Evolutionary conservation across 2,888 invertebrate species (phyloP).

Genomic region (Ypsolopha sequella): DNA sequence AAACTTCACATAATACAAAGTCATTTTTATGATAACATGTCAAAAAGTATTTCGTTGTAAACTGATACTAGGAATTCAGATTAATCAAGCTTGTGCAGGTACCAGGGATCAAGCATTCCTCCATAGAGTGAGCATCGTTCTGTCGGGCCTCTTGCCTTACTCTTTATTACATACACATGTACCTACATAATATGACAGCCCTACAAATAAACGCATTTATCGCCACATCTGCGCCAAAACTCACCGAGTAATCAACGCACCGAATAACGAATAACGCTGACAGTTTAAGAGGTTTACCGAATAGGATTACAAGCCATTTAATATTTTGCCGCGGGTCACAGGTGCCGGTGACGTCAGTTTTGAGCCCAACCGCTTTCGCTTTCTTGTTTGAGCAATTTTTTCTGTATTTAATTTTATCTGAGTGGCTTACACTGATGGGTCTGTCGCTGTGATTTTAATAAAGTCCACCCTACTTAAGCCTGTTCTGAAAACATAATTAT

Average conservation of each 20-base stretch:
- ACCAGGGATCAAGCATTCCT: no score
- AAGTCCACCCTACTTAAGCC: neutral
- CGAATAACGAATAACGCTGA: slow-evolving; percentile 26
- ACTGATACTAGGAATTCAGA: no score
- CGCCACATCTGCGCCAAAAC: no score
- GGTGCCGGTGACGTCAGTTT: slow-evolving; percentile 19
- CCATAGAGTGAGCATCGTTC: no score
- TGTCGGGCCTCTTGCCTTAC: no score
- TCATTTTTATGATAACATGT: no score
- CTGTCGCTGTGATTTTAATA: slow-evolving; percentile 14
- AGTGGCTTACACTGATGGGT: slow-evolving; percentile 25
- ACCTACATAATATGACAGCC: no score
- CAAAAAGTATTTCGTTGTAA: no score
- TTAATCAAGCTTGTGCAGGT: no score
- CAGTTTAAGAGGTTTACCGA: slow-evolving; percentile 40
- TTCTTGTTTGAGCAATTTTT: slow-evolving; percentile 17
- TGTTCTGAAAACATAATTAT: slow-evolving; percentile 1
- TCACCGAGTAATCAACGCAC: neutral
- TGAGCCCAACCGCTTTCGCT: slow-evolving; percentile 25
- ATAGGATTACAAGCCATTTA: slow-evolving; percentile 35
- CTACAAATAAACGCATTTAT: no score
- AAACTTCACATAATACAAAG: no score
- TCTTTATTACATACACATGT: no score
- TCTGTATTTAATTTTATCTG: slow-evolving; percentile 23
- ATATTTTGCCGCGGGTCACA: slow-evolving; percentile 26